These are phyloP conservation scores for Gadopsis marmoratus DNA, from an alignment of 2,797 vertebrate genomes.

Conservation along the genomic window DNA sequence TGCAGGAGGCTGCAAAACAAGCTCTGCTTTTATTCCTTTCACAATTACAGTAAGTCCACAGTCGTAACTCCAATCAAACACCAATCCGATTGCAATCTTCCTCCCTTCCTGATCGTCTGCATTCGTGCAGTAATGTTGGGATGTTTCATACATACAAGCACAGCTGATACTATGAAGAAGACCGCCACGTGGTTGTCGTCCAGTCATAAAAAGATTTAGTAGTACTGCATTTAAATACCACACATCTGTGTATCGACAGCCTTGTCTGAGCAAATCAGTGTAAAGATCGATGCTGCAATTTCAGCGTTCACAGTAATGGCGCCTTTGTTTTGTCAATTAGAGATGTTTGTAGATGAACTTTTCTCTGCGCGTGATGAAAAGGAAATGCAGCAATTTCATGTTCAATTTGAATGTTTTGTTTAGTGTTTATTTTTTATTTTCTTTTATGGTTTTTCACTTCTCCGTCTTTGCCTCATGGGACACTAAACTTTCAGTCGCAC, in stretches of 20 bases:
- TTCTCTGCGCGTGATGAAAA: background rate
- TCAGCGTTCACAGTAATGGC: background rate
- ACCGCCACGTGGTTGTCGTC: background rate
- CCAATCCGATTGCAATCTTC: constrained; percentile 8
- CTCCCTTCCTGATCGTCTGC: background rate
- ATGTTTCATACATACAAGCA: background rate
- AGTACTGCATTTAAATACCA: background rate
- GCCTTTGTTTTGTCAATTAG: constrained; percentile 8
- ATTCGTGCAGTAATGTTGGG: background rate
- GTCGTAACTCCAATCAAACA: constrained; percentile 6
- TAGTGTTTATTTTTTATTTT: background rate
- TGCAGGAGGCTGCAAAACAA: background rate
- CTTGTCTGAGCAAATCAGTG: background rate
- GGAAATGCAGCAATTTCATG: constrained; percentile 3
- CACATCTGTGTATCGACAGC: background rate
- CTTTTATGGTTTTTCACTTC: background rate
- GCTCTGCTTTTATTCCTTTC: background rate
- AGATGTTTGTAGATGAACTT: background rate
- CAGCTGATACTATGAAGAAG: background rate
- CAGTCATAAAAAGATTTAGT: background rate
- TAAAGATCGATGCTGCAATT: background rate
- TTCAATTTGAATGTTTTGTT: background rate
- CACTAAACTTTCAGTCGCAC: background rate
- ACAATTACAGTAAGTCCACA: background rate
- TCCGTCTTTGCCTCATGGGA: background rate